Percentiles rank a stretch among this genome's conserved stretches.
Conservation (phyloP, 2,888 invertebrate genomes). For the Graphium colonna region DNA sequence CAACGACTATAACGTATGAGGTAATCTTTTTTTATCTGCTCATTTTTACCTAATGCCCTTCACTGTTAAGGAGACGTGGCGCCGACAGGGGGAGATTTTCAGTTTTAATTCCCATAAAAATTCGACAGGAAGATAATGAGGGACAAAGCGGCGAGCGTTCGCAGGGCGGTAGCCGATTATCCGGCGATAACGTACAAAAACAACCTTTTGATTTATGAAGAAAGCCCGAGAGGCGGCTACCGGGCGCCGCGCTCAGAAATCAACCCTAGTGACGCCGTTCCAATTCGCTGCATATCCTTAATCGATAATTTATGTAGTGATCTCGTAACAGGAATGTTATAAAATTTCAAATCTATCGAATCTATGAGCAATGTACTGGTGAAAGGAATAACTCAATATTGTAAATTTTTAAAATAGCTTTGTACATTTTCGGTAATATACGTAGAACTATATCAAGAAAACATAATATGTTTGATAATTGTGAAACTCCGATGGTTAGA, state of each 20-base stretch:
- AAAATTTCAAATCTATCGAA: too few species aligned
- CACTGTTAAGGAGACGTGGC: slow-evolving; percentile 46
- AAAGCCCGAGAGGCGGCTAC: slow-evolving; percentile 70
- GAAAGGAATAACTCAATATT: too few species aligned
- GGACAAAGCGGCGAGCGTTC: slow-evolving; percentile 35
- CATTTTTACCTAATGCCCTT: slow-evolving; percentile 54
- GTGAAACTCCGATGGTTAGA: too few species aligned
- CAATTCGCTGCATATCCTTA: not conserved
- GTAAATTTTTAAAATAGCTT: too few species aligned
- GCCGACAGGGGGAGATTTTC: slow-evolving; percentile 50
- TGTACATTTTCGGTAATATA: too few species aligned
- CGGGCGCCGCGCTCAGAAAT: slow-evolving; percentile 56
- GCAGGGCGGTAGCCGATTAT: slow-evolving; percentile 71
- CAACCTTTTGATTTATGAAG: slow-evolving; percentile 78
- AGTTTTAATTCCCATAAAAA: slow-evolving; percentile 53
- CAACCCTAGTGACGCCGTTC: slow-evolving; percentile 49
- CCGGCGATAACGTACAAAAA: slow-evolving; percentile 74
- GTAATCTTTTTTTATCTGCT: slow-evolving; percentile 44
- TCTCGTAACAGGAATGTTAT: slow-evolving; percentile 13
- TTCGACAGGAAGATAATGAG: slow-evolving; percentile 61
- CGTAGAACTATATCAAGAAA: too few species aligned
- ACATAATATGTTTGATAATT: too few species aligned
- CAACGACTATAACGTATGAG: slow-evolving; percentile 36
- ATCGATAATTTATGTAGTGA: not conserved
- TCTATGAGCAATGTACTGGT: too few species aligned